Evolutionary conservation across 2,888 invertebrate species (phyloP), one percentile per base, ranked within the genome.

Genomic region (Athripsodes cinereus): DNA sequence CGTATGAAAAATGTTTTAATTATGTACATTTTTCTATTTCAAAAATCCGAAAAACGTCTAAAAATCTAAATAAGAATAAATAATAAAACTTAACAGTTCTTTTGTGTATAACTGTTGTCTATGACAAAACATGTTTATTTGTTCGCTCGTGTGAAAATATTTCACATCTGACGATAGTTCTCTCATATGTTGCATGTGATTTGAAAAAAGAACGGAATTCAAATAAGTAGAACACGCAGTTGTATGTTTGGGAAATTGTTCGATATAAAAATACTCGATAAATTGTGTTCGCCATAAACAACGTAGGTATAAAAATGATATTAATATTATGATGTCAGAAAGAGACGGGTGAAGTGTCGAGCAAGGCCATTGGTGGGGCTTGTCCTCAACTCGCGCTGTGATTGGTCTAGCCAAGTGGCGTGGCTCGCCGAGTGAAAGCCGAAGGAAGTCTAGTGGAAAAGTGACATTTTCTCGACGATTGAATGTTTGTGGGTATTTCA

Each of bases 331-430:
- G 40, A 40, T 40, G 40, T 40, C 13, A 40, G 40, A 40, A 16
- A 13, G 40, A 40, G 40, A 40, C 13, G 13, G 20, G 16, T 3
- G 16, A 40, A 10, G 26, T 6, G 26, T 26, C 26, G 26, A 21
- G 49, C 55, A 51, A 50, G 50, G 51, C 55, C 51, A 44, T 44
- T 40, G 55, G 59, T 55, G 57, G 58, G 60, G 52, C 22, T 22
- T n/a, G 58, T 35, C 40, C 22, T 16, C 21, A 21, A 18, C 22
- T n/a, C 22, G 34, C 19, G 26, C 46, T 22, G 21, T 21, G 58
- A 61, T 61, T 61, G 61, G 61, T 20, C 26, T 47, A 52, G 13
- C 16, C 21, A 16, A 53, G 56, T 61, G 58, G 61, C 61, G 61
- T 48, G 61, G 53, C 44, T 8, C 13, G 11, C 44, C 44, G 40